Conservation (phyloP, 2,888 invertebrate genomes). For the Hanleya hanleyi region DNA sequence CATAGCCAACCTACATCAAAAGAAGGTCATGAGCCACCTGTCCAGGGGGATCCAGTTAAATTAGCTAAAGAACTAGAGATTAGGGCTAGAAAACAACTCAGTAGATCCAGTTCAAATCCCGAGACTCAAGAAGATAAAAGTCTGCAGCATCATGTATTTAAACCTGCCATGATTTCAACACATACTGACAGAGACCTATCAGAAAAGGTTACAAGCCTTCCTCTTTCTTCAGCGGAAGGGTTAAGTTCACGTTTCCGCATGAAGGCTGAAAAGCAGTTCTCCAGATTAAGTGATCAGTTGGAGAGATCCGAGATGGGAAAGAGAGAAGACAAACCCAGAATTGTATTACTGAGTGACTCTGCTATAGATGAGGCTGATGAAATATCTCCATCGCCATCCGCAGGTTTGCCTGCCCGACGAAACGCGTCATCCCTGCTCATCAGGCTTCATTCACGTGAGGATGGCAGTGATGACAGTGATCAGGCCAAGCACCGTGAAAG, state of each 20-base stretch:
- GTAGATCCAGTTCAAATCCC: not conserved
- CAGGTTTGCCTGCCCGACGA: no score
- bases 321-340: not conserved
- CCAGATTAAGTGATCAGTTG: not conserved
- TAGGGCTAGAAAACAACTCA: not conserved
- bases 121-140: not conserved
- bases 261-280: no score
- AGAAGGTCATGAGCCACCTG: not conserved
- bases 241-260: no score
- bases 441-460: not conserved
- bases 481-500: not conserved
- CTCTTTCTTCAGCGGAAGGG: no score
- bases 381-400: conserved; percentile 52
- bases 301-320: not conserved
- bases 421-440: not conserved
- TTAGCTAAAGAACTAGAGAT: no score
- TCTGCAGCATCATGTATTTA: not conserved
- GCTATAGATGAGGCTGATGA: conserved; percentile 47
- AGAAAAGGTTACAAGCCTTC: not conserved
- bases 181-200: no score
- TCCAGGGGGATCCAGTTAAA: not conserved
- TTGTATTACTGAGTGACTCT: conserved; percentile 25
- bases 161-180: no score
- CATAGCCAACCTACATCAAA: no score
- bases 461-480: not conserved